Evolutionary conservation across 2,113 vertebrate genomes (phyloP), one percentile per base, ranked within the genome.

Genomic region (Esox niger): DNA sequence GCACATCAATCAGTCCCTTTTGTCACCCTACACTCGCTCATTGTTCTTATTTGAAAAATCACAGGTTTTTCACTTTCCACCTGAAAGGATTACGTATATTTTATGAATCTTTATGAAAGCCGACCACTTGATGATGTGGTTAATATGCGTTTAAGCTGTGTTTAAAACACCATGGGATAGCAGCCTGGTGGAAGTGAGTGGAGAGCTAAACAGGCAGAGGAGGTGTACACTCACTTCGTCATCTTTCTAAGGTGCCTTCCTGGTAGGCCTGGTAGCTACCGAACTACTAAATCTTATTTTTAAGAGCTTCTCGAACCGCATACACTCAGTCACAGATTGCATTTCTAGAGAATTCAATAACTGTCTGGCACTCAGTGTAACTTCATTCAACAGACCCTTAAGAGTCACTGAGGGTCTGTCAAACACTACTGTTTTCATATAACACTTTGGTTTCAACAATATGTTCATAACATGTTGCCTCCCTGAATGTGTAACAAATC

Each of bases 291-390:
- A 58, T 21, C 43, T 82, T 75, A 70, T 80, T 77, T 79, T 68
- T 74, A 82, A 78, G 66, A 60, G 79, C 79, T 63, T 66, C 55
- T 47, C 58, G n/a, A 63, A 54, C 38, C 77, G 54, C 77, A 1
- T 17, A 17, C 38, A 43, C 38, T 15, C n/a, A n/a, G n/a, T n/a
- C 38, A 43, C 4, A 13, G 38, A 43, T 4, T 43, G 17, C 47
- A 78, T 80, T 69, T 81, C 84, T 87, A 84, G 70, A 78, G 78
- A 79, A 84, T 79, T 85, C 77, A 84, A 84, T 80, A 86, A 88
- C 68, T 79, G 82, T 86, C 88, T 87, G 87, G 86, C 85, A 60
- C 73, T 70, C 6, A 2, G 59, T 62, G 69, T 68, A 76, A 74
- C 75, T 76, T 72, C 63, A 77, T 79, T 75, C 78, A 73, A 84